phyloP scores from a whole-genome alignment of 2,113 vertebrate genomes.

The Erinaceus europaeus region DNA sequence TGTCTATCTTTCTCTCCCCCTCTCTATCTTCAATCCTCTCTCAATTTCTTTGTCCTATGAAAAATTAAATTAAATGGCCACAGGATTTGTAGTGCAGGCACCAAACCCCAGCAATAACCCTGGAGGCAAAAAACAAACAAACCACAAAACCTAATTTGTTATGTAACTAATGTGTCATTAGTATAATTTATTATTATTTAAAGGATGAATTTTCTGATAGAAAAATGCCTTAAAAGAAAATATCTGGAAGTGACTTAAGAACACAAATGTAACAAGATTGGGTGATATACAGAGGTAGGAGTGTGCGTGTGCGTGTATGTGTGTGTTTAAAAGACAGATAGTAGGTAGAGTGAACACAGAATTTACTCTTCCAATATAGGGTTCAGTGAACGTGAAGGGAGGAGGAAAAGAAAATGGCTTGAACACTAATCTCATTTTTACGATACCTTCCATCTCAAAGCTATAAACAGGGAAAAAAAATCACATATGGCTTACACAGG shows the following conservation, averaged over 20 bases:
- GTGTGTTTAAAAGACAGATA: neutral
- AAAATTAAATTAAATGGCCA: too few species aligned
- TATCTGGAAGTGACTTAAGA: neutral
- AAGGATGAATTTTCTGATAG: neutral
- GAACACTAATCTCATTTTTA: too few species aligned
- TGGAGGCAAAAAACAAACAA: too few species aligned
- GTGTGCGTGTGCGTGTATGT: too few species aligned
- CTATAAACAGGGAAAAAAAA: neutral
- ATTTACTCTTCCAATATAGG: neutral
- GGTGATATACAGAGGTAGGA: neutral
- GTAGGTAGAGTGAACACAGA: neutral
- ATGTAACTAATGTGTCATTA: neutral
- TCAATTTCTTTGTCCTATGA: too few species aligned
- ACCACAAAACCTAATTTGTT: constrained; percentile 12
- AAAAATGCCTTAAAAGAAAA: neutral
- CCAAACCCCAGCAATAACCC: too few species aligned
- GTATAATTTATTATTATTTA: neutral
- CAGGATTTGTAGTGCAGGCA: too few species aligned
- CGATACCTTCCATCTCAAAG: neutral
- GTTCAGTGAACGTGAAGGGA: neutral
- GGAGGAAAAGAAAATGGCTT: too few species aligned
- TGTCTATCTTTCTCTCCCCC: too few species aligned
- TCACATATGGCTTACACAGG: neutral
- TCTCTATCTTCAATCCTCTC: too few species aligned
- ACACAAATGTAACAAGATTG: neutral